These are phyloP conservation scores for Galago senegalensis DNA, from an alignment of 2,797 vertebrate genomes.

Conservation along the genomic window DNA sequence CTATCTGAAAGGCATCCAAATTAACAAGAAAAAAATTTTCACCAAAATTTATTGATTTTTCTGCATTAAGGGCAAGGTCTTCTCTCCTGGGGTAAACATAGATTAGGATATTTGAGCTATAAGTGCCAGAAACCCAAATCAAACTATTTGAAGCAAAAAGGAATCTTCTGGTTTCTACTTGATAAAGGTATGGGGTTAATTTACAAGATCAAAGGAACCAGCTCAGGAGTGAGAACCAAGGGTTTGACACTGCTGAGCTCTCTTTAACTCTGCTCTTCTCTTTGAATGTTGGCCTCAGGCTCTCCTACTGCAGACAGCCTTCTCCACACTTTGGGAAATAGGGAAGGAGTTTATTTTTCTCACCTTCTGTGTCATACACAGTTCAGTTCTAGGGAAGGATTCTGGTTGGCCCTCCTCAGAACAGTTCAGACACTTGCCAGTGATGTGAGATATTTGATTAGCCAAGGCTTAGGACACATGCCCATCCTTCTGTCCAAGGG, in stretches of 20 bases:
- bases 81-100: background rate
- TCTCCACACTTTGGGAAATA: background rate
- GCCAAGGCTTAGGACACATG: background rate
- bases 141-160: conserved; percentile 54
- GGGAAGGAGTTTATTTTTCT: background rate
- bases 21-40: background rate
- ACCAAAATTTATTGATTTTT: background rate
- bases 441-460: background rate
- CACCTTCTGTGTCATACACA: background rate
- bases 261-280: background rate
- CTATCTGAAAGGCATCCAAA: background rate
- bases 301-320: background rate
- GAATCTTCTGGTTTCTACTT: background rate
- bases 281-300: background rate
- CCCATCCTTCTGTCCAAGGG: background rate
- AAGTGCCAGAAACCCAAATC: conserved; percentile 22
- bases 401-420: background rate
- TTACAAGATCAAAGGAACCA: conserved; percentile 7
- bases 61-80: conserved; percentile 32
- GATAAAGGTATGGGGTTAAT: conserved; percentile 3
- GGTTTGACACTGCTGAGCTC: background rate
- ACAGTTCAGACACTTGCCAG: background rate
- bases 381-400: conserved; percentile 40
- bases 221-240: background rate
- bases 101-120: conserved; percentile 41